These are phyloP conservation scores for Uropetala carovei DNA, from an alignment of 2,888 invertebrate species.

Conservation along the genomic window DNA sequence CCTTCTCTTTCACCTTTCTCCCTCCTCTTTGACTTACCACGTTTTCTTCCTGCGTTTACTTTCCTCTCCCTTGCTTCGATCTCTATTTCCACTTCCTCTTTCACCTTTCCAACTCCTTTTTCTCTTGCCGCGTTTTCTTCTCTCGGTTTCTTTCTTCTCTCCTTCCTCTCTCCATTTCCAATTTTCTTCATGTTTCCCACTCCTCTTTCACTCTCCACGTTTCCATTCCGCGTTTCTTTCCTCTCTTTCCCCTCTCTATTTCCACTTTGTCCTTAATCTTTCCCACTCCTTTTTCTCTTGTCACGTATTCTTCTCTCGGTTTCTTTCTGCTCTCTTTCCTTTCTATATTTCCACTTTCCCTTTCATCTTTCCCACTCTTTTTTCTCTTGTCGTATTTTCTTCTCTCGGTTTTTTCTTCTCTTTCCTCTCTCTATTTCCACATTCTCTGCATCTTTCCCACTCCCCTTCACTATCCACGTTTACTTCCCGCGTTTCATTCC, in stretches of 20 bases:
- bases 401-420: too few relatives aligned
- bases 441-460: too few relatives aligned
- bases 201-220: background rate
- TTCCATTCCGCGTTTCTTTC: background rate
- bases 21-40: background rate
- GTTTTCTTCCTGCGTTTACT: background rate
- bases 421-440: too few relatives aligned
- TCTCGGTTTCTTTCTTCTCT: background rate
- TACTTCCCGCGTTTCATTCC: too few relatives aligned
- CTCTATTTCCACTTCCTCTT: background rate
- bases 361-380: too few relatives aligned
- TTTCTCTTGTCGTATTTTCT: too few relatives aligned
- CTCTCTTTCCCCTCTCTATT: too few relatives aligned
- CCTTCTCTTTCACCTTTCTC: background rate
- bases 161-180: background rate
- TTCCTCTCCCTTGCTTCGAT: background rate
- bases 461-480: too few relatives aligned
- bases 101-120: background rate
- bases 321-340: background rate
- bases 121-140: background rate
- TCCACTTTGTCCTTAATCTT: too few relatives aligned
- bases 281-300: background rate
- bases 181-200: background rate
- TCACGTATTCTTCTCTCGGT: background rate
- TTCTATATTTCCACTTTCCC: too few relatives aligned